Evolutionary conservation across 2,797 vertebrate species (phyloP).

Genomic region (Mormyrus hasselquistii): DNA sequence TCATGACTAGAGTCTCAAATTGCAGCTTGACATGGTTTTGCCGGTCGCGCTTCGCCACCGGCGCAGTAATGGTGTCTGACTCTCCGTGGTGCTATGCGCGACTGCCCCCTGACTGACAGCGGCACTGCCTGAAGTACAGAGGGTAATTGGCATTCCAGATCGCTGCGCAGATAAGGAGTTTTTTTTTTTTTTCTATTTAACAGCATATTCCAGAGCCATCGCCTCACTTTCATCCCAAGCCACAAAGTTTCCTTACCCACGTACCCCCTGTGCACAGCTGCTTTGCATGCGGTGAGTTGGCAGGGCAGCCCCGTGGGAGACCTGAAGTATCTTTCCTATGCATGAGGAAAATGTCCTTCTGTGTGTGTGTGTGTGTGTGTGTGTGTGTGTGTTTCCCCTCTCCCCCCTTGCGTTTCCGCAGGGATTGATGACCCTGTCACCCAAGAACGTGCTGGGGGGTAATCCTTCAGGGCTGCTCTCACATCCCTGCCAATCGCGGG

Average conservation of each 20-base stretch:
- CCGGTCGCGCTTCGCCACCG: conserved; percentile 26
- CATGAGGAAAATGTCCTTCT: conserved; percentile 67
- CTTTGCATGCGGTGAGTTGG: conserved; percentile 64
- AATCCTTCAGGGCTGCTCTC: conserved; percentile 44
- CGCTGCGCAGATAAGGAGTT: conserved; percentile 59
- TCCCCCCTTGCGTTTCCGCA: conserved; percentile 46
- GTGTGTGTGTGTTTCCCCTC: conserved; percentile 9
- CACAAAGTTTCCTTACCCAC: conserved; percentile 47
- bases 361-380: conserved; percentile 46
- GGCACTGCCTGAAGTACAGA: conserved; percentile 53
- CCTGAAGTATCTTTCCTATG: conserved; percentile 63
- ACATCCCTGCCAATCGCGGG: conserved; percentile 51
- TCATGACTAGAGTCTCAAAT: conserved; percentile 25
- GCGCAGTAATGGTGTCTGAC: conserved; percentile 38
- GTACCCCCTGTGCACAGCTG: conserved; percentile 22
- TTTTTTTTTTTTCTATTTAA: conserved; percentile 24
- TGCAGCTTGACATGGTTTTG: conserved; percentile 37
- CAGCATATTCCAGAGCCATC: conserved; percentile 45
- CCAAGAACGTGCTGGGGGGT: conserved; percentile 40
- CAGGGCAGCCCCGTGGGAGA: conserved; percentile 54
- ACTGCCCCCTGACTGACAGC: conserved; percentile 59
- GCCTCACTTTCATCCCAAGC: conserved; percentile 47
- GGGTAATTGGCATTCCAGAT: conserved; percentile 71
- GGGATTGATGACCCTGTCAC: conserved; percentile 72
- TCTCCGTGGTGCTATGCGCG: conserved; percentile 18